Base-by-base conservation (phyloP, 2,888 invertebrate genomes). In the Athalia circularis region DNA sequence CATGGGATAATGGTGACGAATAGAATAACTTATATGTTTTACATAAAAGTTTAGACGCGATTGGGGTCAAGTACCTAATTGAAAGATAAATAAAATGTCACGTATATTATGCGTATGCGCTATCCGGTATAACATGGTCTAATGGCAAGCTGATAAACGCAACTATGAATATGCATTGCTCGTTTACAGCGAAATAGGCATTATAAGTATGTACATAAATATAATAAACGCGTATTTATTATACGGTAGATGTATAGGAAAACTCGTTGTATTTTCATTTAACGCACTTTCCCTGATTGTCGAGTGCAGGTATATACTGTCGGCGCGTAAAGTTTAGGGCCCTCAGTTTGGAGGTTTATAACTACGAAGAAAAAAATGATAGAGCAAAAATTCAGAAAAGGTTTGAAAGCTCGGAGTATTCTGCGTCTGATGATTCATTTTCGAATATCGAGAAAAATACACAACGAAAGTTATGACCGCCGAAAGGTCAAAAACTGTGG, bases 41-140 rank as follows among this genome's bases (percentile, higher is more conserved):
- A 8, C 6, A n/a, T 15, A 54, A 9, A 47, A 13, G 13, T 13
- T 9, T 65, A 6, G 4, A 5, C 48, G 13, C n/a, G 3, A 48
- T 47, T n/a, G 48, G n/a, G n/a, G 47, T 65, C 13, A 47, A 65
- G 65, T 15, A 65, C 47, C 47, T 47, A 65, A 45, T 47, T 65
- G 9, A 48, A 11, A 65, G 65, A 65, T 65, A 65, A 65, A 65
- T 65, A 47, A 65, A 65, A 65, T 65, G 65, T 7, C 65, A 47
- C 48, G 6, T 47, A 6, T 15, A 8, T 47, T 29, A 47, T 64
- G 7, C 47, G 61, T 65, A 13, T 47, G 9, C 15, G 47, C 3
- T 47, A 61, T 15, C 6, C 15, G 2, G 6, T 61, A 61, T 13
- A 7, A 61, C 4, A 61, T 52, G 8, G 52, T 52, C 52, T 9